Evolutionary conservation across 2,113 vertebrate species (phyloP), one percentile per base, ranked within the genome.

Genomic region (Myiagra hebetior): DNA sequence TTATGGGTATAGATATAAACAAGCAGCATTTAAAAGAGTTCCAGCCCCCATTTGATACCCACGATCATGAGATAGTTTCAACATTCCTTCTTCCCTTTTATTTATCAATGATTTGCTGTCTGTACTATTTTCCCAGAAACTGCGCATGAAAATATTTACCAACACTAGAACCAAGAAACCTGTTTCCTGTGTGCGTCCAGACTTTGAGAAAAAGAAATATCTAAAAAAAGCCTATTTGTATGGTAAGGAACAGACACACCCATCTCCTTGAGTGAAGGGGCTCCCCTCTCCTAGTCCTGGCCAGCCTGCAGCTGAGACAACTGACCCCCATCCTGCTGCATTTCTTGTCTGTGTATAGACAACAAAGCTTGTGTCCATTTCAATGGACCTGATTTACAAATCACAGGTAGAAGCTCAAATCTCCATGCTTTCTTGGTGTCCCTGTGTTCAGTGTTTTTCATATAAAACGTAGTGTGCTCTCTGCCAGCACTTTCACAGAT

Each of bases 151-250:
- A 95, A 55, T 97, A 85, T 42, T 97, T 64, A 97, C 93, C 39
- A 98, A 98, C 41, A 60, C 67, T 47, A 72, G 94, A 70, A 79
- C 97, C 74, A 97, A 95, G 93, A 98, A 96, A 62, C 97, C 98
- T 17, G 91, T 95, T 53, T 96, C 92, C 55, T 97, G 96, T 62
- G 24, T 55, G 14, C 39, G 0, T 59, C 75, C 62, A 50, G 17
- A 2, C 21, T 77, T 80, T 56, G 2, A 33, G 21, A 73, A 7
- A 53, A 96, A 37, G 87, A 56, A 33, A 1, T 9, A 35, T 31
- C 2, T 9, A 60, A 4, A 1, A 22, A 23, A 46, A 68, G 0
- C 2, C 5, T 0, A 1, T 20, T 0, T 13, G n/a, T 1, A 2
- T 35, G 96, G 94, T 96, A 85, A 97, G 94, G 41, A 91, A 74